Evolutionary conservation across 2,113 vertebrate species (phyloP), one percentile per base, ranked within the genome.

Genomic region (Pipa parva): DNA sequence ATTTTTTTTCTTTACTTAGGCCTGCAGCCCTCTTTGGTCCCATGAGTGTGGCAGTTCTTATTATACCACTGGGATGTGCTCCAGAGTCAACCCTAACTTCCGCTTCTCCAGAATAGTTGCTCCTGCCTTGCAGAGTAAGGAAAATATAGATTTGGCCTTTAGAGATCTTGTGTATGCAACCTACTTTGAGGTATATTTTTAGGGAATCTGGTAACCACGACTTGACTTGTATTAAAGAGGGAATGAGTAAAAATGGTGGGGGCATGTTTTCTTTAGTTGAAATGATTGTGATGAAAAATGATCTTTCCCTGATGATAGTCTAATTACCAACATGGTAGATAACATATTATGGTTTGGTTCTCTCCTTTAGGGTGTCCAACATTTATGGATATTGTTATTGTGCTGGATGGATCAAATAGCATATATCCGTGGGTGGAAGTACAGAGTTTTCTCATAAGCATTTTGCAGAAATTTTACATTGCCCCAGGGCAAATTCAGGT

Each of bases 401-500:
- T 97, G 10, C 81, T 98, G 83, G 97, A 99, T 0, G 97, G 97
- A 6, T 99, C 97, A 57, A 99, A 99, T 83, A 98, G 95, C 79
- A 99, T 99, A 49, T 99, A 99, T 33, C 95, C 95, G 0, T 99
- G 97, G 97, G 92, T 90, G 6, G 95, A 98, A 68, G 95, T 99
- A n/a, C 95, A 92, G 67, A 83, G 94, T 73, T 99, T 99, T 78
- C 91, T 99, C 74, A 97, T 97, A 73, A 98, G 92, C 73, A 90
- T 98, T 80, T 80, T 99, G 58, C 90, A 95, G 39, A 98, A 97
- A 79, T 98, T 99, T 66, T 92, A 95, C 77, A 92, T 99, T 0
- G 92, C 93, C 13, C 92, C 94, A 0, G 94, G 93, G 15, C 97
- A 99, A 88, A 98, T 95, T n/a, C 97, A 97, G 89, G 97, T 97